Evolutionary conservation across 2,113 vertebrate genomes (phyloP).

Genomic region (Cyprinodon brontotheroides): DNA sequence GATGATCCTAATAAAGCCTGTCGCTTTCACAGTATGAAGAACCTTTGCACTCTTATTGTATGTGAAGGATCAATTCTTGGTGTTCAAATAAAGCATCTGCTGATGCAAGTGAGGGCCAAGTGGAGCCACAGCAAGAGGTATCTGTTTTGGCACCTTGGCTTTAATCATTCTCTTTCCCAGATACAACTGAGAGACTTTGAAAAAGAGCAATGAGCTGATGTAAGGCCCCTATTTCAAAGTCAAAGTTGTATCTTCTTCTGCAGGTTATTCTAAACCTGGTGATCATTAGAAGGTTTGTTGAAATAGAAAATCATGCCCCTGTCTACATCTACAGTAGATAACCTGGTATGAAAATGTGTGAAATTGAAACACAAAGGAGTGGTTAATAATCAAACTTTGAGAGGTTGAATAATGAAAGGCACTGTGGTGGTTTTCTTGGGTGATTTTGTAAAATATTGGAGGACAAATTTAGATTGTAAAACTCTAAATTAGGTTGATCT

Average conservation of each 20-base stretch:
- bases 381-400: neutral
- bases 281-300: neutral
- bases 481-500: neutral
- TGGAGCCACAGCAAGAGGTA: conserved; percentile 47
- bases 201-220: conserved; percentile 30
- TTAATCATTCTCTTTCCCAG: conserved; percentile 51
- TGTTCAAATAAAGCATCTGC: conserved; percentile 50
- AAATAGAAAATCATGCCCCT: neutral
- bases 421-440: neutral
- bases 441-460: conserved; percentile 1
- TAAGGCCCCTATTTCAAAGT: conserved; percentile 33
- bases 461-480: neutral
- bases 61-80: conserved; percentile 26
- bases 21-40: conserved; percentile 1
- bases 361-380: neutral
- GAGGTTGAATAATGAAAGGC: neutral
- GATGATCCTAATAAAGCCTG: neutral
- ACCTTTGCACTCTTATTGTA: conserved; percentile 4
- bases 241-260: neutral
- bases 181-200: conserved; percentile 42
- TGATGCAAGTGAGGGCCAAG: conserved; percentile 52
- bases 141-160: conserved; percentile 54
- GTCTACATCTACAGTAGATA: neutral
- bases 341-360: neutral
- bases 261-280: conserved; percentile 17